Conservation (phyloP, 2,113 vertebrate species). For the Phycodurus eques region DNA sequence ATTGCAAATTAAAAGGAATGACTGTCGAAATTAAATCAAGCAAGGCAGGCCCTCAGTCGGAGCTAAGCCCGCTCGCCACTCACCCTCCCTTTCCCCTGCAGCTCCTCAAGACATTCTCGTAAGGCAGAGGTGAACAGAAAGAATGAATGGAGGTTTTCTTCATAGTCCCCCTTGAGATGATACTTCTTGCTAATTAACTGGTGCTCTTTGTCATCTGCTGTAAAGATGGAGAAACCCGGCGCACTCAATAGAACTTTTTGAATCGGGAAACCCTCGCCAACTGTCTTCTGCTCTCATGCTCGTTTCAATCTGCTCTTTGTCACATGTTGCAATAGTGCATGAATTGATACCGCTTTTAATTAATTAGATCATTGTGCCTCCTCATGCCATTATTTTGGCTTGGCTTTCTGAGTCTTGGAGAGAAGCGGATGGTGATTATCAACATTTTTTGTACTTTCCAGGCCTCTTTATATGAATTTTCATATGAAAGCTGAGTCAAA, state of each 20-base stretch:
- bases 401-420: conserved; percentile 16
- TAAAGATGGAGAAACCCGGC: conserved; percentile 60
- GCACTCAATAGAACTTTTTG: conserved; percentile 55
- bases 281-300: conserved; percentile 58
- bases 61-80: conserved; percentile 39
- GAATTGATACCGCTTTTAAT: conserved; percentile 63
- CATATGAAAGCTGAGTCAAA: conserved; percentile 30
- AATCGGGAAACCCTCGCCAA: conserved; percentile 56
- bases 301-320: conserved; percentile 54
- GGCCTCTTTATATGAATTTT: conserved; percentile 21
- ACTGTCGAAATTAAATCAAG: conserved; percentile 76
- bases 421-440: conserved; percentile 2
- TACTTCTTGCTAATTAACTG: conserved; percentile 78
- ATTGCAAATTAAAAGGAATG: conserved; percentile 70
- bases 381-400: conserved; percentile 13
- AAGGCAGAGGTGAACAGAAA: conserved; percentile 53
- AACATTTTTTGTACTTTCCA: conserved; percentile 20
- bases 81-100: conserved; percentile 1
- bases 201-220: conserved; percentile 68
- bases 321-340: conserved; percentile 51
- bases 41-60: conserved; percentile 45
- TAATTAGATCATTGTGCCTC: conserved; percentile 40
- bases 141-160: conserved; percentile 67
- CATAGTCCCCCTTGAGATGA: conserved; percentile 64
- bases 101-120: conserved; percentile 58